Evolutionary conservation across 2,888 invertebrate species (phyloP).

Genomic region (Caenorhabditis doughertyi): DNA sequence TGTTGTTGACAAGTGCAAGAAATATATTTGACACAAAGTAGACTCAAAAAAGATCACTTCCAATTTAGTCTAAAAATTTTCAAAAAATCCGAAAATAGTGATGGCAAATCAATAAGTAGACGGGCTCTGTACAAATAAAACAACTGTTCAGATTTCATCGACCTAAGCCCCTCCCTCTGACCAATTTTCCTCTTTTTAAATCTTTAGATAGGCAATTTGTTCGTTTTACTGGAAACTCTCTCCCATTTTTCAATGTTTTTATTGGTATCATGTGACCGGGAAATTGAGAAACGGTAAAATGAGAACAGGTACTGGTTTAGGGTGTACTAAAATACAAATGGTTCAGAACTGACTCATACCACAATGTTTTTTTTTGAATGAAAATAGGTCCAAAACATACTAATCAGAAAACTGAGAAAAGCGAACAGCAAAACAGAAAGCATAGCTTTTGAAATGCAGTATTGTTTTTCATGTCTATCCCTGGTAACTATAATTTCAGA

Average conservation of each 20-base stretch:
- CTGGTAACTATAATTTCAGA: too few species aligned
- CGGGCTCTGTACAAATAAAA: constrained; percentile 46
- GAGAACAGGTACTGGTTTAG: constrained; percentile 20
- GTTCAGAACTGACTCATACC: background rate
- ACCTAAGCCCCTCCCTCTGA: background rate
- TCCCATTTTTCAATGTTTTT: background rate
- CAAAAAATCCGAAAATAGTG: background rate
- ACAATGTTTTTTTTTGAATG: background rate
- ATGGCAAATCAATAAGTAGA: constrained; percentile 5
- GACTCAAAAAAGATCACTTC: constrained; percentile 21
- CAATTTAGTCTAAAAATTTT: background rate
- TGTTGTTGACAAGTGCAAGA: constrained; percentile 35
- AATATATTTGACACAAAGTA: constrained; percentile 2
- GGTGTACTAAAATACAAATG: constrained; percentile 1
- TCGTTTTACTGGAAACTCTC: constrained; percentile 19
- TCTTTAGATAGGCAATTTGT: constrained; percentile 18
- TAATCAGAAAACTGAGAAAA: constrained; percentile 9
- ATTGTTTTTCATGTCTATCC: background rate
- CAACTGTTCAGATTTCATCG: constrained; percentile 47
- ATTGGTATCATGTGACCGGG: constrained; percentile 20
- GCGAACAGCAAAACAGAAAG: constrained; percentile 2
- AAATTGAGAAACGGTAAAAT: background rate
- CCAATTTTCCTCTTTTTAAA: constrained; percentile 3
- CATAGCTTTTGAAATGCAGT: background rate
- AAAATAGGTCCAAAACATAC: background rate